Base-by-base conservation (phyloP, 1,140 invertebrate species). In the Pygmarrhopalites habei region DNA sequence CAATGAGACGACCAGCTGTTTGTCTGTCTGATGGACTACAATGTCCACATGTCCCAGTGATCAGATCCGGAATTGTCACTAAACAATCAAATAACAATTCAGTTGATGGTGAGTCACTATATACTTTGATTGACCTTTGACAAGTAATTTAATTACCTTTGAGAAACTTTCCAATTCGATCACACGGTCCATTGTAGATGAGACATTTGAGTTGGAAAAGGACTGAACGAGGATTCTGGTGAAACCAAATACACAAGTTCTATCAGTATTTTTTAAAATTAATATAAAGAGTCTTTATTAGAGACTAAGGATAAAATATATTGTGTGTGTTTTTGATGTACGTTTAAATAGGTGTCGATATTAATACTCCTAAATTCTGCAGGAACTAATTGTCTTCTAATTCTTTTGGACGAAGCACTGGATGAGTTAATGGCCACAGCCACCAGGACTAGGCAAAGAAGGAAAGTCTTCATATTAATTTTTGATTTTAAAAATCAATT, bases 321-420 rank as follows among this genome's bases (percentile, higher is more conserved):
- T 41, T 30, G 1, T 10, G 10, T 41, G 25, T 41, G 5, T 19
- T 49, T 25, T 7, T 19, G 19, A 35, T 56, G 53, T 19, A 71
- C 69, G 64, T 71, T 71, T 0, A 71, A 41, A 46, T 71, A 71
- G 32, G 66, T 64, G 60, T 71, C 69, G 41, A 71, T 71, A 35
- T 71, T 71, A 46, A 71, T 62, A 52, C 68, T 71, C 41, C 47
- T 30, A 25, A 71, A 71, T 61, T 71, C 69, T n/a, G 60, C 26
- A 23, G 69, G 69, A 39, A 71, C 60, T n/a, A 63, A 28, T 65
- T 68, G 66, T 39, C 69, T 28, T 10, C 46, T 23, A 17, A 32
- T 52, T 44, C 64, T 59, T 41, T 47, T 4, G 4, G 67, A 32
- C 46, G 61, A 44, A 2, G 41, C 66, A n/a, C 64, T 66, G 25